Evolutionary conservation across 92 coral and sea anemone species (phyloP).

Genomic region (Parazoanthus darwini): DNA sequence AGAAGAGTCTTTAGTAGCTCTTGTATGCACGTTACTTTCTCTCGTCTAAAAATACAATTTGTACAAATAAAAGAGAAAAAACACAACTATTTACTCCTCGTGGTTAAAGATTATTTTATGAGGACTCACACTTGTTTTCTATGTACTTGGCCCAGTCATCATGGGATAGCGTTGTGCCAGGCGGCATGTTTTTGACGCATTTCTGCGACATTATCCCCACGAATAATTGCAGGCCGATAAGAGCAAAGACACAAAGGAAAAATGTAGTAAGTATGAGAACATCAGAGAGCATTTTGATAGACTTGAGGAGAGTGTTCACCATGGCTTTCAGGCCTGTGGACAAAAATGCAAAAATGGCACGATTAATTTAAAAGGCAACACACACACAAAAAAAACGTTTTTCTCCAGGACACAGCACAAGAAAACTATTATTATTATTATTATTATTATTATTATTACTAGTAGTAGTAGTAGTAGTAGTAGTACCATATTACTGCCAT

Average conservation of each 20-base stretch:
- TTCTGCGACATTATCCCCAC: conserved; percentile 86
- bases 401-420: neutral
- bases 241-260: conserved; percentile 97
- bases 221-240: conserved; percentile 96
- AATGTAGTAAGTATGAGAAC: conserved; percentile 93
- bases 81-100: neutral
- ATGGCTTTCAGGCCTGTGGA: conserved; percentile 93
- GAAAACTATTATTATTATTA: neutral
- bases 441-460: neutral
- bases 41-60: too few species aligned
- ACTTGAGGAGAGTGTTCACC: conserved; percentile 98
- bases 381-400: neutral
- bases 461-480: too few species aligned
- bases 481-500: too few species aligned
- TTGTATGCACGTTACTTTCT: too few species aligned
- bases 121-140: conserved; percentile 55
- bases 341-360: conserved; percentile 16
- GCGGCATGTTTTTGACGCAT: conserved; percentile 74
- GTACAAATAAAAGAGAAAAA: too few species aligned
- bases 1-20: too few species aligned
- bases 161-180: conserved; percentile 1
- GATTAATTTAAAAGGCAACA: neutral
- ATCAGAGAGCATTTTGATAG: conserved; percentile 99
- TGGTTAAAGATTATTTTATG: too few species aligned
- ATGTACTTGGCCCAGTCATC: conserved; percentile 35